Conservation (phyloP, 2,113 vertebrate genomes). For the Epinephelus fuscoguttatus region DNA sequence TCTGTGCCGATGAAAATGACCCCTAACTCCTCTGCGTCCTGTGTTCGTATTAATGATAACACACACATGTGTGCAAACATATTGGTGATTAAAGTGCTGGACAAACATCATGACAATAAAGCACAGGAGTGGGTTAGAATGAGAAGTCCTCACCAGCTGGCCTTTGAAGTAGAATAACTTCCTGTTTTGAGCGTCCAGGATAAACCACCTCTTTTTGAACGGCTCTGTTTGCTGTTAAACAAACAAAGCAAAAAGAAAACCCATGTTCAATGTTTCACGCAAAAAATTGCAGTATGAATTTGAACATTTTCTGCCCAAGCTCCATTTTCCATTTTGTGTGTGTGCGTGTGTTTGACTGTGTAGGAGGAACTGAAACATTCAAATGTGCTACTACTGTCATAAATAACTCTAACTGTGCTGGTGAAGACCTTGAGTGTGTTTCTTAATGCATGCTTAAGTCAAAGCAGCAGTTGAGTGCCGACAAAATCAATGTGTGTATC, state of each 20-base stretch:
- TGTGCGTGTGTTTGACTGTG: background rate
- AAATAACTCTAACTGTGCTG: background rate
- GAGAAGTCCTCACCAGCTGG: constrained; percentile 86
- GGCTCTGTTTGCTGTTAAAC: constrained; percentile 88
- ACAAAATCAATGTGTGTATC: background rate
- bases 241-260: background rate
- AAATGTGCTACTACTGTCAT: background rate
- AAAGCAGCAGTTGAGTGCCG: background rate
- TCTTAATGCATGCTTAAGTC: background rate
- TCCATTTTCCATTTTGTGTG: background rate
- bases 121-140: background rate
- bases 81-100: background rate
- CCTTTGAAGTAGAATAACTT: constrained; percentile 93
- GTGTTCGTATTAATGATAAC: background rate
- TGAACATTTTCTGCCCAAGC: background rate
- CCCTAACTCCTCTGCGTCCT: constrained; percentile 93
- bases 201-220: constrained; percentile 94
- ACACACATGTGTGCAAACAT: constrained; percentile 35
- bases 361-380: constrained; percentile 56
- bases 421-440: background rate
- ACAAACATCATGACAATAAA: background rate
- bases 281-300: background rate
- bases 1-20: constrained; percentile 89
- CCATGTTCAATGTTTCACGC: constrained; percentile 9
- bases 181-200: constrained; percentile 90